Conservation (phyloP, 2,888 invertebrate species). For the Bhutanitis thaidina region DNA sequence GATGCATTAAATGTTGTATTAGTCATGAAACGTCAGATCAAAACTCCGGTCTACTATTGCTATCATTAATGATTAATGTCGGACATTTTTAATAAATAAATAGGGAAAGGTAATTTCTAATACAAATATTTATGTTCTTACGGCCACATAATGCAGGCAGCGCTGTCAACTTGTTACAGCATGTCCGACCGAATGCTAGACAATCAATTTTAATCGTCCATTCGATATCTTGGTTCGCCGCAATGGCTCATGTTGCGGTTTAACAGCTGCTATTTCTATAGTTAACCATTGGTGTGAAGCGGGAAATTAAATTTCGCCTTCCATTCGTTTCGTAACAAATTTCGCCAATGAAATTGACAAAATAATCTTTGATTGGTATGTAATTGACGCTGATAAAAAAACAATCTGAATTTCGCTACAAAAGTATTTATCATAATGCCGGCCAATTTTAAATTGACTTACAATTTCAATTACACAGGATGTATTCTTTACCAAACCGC, state of each 20-base stretch:
- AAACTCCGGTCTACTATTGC: conserved; percentile 6
- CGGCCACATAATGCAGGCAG: neutral
- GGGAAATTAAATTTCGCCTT: conserved; percentile 18
- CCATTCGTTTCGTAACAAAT: conserved; percentile 16
- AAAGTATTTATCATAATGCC: conserved; percentile 5
- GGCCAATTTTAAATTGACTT: neutral
- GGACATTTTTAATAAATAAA: conserved; percentile 19
- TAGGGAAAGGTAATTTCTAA: conserved; percentile 19
- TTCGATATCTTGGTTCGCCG: conserved; percentile 14
- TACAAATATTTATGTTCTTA: conserved; percentile 18
- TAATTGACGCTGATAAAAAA: conserved; percentile 8
- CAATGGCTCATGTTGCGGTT: conserved; percentile 12
- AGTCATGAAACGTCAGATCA: neutral
- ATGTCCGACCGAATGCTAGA: conserved; percentile 10
- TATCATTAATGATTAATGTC: conserved; percentile 15
- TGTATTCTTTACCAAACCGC: too few species aligned
- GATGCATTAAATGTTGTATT: neutral
- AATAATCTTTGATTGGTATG: conserved; percentile 16
- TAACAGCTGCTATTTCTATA: conserved; percentile 2
- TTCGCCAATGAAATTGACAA: conserved; percentile 7
- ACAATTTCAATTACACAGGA: too few species aligned
- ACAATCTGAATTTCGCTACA: conserved; percentile 8
- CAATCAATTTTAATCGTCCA: conserved; percentile 21
- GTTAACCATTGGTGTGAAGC: conserved; percentile 4
- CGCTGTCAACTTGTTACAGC: conserved; percentile 13